A percentile compares a stretch with the other conserved stretches of the same genome.
These are phyloP conservation scores for Etheostoma cragini DNA, from an alignment of 2,113 vertebrate genomes.

Conservation along the genomic window DNA sequence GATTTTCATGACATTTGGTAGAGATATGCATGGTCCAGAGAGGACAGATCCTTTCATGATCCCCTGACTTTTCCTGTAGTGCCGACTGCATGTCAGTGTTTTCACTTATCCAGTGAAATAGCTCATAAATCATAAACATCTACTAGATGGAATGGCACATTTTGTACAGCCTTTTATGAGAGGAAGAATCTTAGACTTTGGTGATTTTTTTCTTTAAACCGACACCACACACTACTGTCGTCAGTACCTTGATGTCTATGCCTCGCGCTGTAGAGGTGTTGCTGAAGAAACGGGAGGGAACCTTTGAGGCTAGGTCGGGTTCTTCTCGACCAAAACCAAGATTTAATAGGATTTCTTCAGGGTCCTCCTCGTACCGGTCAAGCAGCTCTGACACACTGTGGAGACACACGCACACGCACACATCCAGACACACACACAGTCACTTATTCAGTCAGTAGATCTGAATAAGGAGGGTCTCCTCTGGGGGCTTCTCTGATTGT, in stretches of 20 bases:
- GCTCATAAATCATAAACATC: too few relatives aligned
- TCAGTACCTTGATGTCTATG: constrained; percentile 92
- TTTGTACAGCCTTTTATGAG: too few relatives aligned
- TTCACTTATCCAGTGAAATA: too few relatives aligned
- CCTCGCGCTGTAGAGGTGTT: constrained; percentile 90
- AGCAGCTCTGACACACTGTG: constrained; percentile 95
- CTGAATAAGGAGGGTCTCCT: constrained; percentile 40
- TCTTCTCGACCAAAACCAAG: constrained; percentile 97
- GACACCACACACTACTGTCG: neutral
- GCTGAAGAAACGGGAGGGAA: constrained; percentile 95
- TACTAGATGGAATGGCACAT: too few relatives aligned
- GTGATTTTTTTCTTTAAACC: neutral
- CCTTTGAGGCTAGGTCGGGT: constrained; percentile 93
- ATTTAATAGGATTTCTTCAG: constrained; percentile 96
- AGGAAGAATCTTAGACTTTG: neutral
- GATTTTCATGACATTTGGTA: neutral
- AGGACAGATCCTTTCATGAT: neutral
- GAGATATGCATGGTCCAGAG: too few relatives aligned
- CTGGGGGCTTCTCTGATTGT: constrained; percentile 30
- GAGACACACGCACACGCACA: neutral
- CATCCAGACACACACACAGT: constrained; percentile 12
- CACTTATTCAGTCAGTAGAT: neutral
- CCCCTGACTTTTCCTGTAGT: neutral
- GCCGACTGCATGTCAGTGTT: too few relatives aligned
- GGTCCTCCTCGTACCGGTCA: constrained; percentile 97